Conservation (phyloP, 2,888 invertebrate species). For the Phragmatobia fuliginosa region DNA sequence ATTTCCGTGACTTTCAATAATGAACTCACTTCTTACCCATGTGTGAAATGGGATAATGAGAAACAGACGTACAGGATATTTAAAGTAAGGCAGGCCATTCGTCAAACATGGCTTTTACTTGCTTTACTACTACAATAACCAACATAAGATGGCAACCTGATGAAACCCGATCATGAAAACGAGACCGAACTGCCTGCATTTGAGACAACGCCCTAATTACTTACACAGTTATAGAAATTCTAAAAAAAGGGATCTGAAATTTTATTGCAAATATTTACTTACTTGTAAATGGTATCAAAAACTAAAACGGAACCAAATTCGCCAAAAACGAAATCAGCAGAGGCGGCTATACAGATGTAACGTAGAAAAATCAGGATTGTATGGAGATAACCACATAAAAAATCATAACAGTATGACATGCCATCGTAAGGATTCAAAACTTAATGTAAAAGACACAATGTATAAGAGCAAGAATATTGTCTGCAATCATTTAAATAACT, state of each 20-base stretch:
- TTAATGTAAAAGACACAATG: not conserved
- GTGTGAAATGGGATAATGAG: slow-evolving; percentile 4
- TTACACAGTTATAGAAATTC: not conserved
- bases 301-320: slow-evolving; percentile 10
- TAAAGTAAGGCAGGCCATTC: slow-evolving; percentile 2
- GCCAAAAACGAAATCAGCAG: not conserved
- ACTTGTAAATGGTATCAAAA: slow-evolving; percentile 23
- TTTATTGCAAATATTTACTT: slow-evolving; percentile 19
- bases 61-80: not conserved
- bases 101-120: not conserved
- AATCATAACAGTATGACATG: not conserved
- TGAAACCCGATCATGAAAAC: slow-evolving; percentile 23
- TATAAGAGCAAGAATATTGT: not conserved
- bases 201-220: slow-evolving; percentile 2
- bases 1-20: slow-evolving; percentile 5
- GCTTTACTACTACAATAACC: not conserved
- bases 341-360: not conserved
- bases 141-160: not conserved
- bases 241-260: slow-evolving; percentile 12
- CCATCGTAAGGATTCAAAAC: not conserved
- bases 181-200: slow-evolving; percentile 18
- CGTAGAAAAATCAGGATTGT: slow-evolving; percentile 1
- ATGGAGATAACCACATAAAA: not conserved
- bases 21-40: not conserved
- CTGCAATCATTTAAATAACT: not conserved